A percentile compares a stretch with the other conserved stretches of the same genome.
Evolutionary conservation across 2,113 vertebrate genomes (phyloP).

Genomic region (Jaculus jaculus): DNA sequence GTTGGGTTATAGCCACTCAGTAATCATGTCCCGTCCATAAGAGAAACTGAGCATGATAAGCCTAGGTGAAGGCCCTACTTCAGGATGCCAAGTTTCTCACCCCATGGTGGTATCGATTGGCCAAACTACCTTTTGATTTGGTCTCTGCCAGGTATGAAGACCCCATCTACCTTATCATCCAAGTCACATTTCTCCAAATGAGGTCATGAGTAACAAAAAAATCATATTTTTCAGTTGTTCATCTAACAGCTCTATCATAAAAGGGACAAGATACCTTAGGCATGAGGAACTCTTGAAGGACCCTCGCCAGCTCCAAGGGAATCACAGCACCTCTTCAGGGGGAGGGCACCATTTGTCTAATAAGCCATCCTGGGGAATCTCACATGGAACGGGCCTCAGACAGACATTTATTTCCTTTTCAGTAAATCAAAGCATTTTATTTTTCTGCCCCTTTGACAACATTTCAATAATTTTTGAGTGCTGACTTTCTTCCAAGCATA

Average conservation of each 20-base stretch:
- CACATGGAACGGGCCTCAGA: not conserved
- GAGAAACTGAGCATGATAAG: not conserved
- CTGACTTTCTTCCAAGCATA: not conserved
- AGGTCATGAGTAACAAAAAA: not conserved
- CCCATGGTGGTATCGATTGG: not conserved
- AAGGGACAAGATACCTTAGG: not conserved
- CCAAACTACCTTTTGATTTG: not conserved
- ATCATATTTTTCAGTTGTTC: not conserved
- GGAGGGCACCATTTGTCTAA: not conserved
- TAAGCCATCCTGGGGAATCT: not conserved
- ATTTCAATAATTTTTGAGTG: not conserved
- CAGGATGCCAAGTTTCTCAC: not conserved
- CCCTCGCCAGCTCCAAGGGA: accelerated
- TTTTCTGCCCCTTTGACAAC: not conserved
- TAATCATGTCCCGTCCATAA: not conserved
- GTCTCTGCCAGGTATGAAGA: not conserved
- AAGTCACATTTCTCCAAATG: not conserved
- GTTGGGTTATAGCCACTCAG: not conserved
- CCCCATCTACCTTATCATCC: too few species aligned
- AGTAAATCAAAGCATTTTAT: not conserved
- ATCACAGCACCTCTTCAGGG: not conserved
- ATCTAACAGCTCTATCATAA: not conserved
- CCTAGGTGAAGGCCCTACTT: not conserved
- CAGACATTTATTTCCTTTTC: not conserved
- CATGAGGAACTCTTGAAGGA: not conserved